Base-by-base conservation (phyloP, 2,888 invertebrate species). In the Thereva unica region DNA sequence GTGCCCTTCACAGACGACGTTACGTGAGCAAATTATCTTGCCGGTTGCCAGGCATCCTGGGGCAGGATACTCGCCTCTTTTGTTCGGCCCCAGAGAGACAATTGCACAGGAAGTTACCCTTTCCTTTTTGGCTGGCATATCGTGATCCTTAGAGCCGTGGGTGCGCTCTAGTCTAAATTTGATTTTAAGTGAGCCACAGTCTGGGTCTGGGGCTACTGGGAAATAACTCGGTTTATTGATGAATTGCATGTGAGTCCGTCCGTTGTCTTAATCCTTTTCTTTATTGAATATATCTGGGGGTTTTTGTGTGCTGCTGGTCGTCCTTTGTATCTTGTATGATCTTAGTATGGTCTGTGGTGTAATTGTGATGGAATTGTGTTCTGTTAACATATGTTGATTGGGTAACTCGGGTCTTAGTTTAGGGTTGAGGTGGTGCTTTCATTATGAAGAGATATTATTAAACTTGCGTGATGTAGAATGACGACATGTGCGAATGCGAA, bases 1-100 rank as follows among this genome's bases (percentile, higher is more conserved):
- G 63, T 52, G 63, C 63, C 37, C 49, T 63, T 63, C 41, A 42
- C 23, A 52, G 34, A 8, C n/a, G 6, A 35, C 41, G 50, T 52
- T 63, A 63, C 63, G 63, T 63, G 63, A 63, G 49, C 10, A 35
- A 63, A 63, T 63, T 52, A 63, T 50, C 50, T 63, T 42, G 7
- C 49, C 50, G 9, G n/a, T 23, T 40, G 9, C 49, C 45, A 35
- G 49, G 45, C 9, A 59, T 47, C 59, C 49, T 45, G 37, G 7
- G 23, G 23, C 12, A 59, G 10, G 42, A 12, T 47, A 34, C 47
- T 37, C 37, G 12, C 5, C 49, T n/a, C 49, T 38, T 37, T 59
- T 59, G 59, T 59, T 59, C 37, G 47, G 37, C 37, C 37, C 47
- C n/a, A n/a, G n/a, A 47, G 10, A 59, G 23, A 59, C 49, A 45